Base-by-base conservation (phyloP, 2,888 invertebrate species). In the Lasioglossum lativentre region DNA sequence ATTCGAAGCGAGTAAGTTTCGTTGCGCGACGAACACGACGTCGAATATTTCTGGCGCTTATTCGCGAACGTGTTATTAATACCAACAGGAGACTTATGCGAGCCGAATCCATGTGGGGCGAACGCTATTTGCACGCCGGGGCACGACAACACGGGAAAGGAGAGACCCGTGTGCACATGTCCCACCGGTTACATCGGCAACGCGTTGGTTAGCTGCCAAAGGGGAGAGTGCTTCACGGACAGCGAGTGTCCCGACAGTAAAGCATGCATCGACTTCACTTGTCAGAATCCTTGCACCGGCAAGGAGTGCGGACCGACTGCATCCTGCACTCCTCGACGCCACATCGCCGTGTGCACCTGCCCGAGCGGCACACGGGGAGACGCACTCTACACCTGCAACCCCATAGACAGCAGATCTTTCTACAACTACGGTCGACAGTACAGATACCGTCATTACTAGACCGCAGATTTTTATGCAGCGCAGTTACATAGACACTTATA, bases 81-180 rank as follows among this genome's bases (percentile, higher is more conserved):
- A 70, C 63, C 92, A 93, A 4, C 91, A 98, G 98, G 96, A 93
- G 98, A 98, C 93, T 96, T 98, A 5, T 98, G 98, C 94, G 96
- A 97, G 89, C 98, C 98, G 0, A 98, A 98, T 95, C 98, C 98
- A n/a, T 98, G 98, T 90, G 98, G 98, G 66, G 95, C 95, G 23
- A 97, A 97, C 92, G 97, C 98, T 2, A 96, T 97, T 85, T 98
- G 98, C 93, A 97, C 97, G 30, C 98, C 98, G 0, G 98, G 98
- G 4, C 97, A 97, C 93, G 98, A 98, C 94, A 97, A 97, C 85
- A 97, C 97, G 10, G 97, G 98, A 70, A 97, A 97, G 79, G 98
- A 98, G 92, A 96, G 98, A 8, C 98, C 98, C 10, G 98, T 98
- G 71, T 98, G 98, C 94, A 98, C 98, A 16, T 98, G 98, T 93